Evolutionary conservation across 37 sponge, comb jelly and placozoan genomes (phyloP).

Genomic region (Ianthella basta): DNA sequence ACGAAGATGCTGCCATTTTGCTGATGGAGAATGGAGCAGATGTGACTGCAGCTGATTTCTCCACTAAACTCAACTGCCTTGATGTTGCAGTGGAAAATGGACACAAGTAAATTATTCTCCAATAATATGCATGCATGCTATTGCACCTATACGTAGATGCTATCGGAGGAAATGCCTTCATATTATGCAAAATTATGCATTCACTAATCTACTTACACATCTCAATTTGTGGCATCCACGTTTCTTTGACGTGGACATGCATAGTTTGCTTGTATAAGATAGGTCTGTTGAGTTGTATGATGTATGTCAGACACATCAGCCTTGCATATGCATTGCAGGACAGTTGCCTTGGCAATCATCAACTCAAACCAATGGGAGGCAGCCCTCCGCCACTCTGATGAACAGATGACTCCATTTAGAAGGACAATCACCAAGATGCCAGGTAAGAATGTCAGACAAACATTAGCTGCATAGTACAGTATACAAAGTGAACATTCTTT

Average conservation of each 20-base stretch:
- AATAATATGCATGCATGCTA: background rate
- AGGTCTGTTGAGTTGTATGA: too few relatives aligned
- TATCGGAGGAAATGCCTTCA: too few relatives aligned
- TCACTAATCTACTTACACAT: too few relatives aligned
- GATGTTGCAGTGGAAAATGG: constrained; percentile 93
- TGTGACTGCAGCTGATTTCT: constrained; percentile 25
- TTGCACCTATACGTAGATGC: background rate
- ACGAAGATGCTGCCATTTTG: constrained; percentile 46
- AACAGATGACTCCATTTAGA: constrained; percentile 70
- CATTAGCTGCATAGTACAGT: too few relatives aligned
- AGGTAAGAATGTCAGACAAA: too few relatives aligned
- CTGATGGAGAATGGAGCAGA: constrained; percentile 71
- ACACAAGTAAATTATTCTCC: constrained; percentile 50
- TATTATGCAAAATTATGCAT: background rate
- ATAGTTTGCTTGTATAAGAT: too few relatives aligned
- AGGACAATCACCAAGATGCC: constrained; percentile 87
- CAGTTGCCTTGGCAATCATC: constrained; percentile 81
- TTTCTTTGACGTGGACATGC: too few relatives aligned
- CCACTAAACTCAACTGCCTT: constrained; percentile 60
- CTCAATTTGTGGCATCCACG: too few relatives aligned
- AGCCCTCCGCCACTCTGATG: constrained; percentile 66
- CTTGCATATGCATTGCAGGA: constrained; percentile 35
- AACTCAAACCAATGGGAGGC: constrained; percentile 54
- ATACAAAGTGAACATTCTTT: too few relatives aligned
- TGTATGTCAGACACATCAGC: too few relatives aligned